Base-by-base conservation (phyloP, 1,140 invertebrate species). In the Drosophila aff. region DNA sequence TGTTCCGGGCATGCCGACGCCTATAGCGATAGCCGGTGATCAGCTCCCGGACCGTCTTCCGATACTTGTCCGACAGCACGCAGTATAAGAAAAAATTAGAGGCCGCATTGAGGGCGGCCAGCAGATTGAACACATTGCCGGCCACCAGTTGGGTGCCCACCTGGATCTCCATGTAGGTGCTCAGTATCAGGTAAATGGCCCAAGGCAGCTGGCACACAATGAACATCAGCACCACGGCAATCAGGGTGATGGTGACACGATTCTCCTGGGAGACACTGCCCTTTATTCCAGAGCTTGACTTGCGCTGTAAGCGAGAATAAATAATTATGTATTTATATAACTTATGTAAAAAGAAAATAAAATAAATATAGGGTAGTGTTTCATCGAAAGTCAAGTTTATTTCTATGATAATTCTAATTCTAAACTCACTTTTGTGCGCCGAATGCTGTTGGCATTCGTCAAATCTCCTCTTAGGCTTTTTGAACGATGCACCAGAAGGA, bases 61-160 rank as follows among this genome's bases (percentile, higher is more conserved):
- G 93, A 93, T 97, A 97, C 79, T 96, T 96, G 84, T 96, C 95
- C 74, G 96, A 96, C 79, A 97, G 94, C 28, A 95, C 95, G 67
- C 96, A 97, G 92, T 97, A 97, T 40, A 97, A 93, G 53, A 97
- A 93, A 92, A 97, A 97, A 93, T 97, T 97, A 3, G 94, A 94
- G 15, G 95, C 94, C 3, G 96, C 95, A 93, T 97, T 97, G 40
- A 97, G 93, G 36, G 95, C 94, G 9, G 96, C 94, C 21, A 97
- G 92, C 23, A 96, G 93, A 92, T 97, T 97, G 91, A 95, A 96
- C 28, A 97, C 94, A 92, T 97, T 97, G 10, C 95, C 95, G 3
- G 96, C 81, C 10, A 92, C 67, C 38, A 55, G 18, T 47, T 87
- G 80, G n/a, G 89, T 68, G 55, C 86, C 82, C n/a, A 13, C 1